Evolutionary conservation across 2,113 vertebrate species (phyloP).

Genomic region (Hirundichthys speculiger): DNA sequence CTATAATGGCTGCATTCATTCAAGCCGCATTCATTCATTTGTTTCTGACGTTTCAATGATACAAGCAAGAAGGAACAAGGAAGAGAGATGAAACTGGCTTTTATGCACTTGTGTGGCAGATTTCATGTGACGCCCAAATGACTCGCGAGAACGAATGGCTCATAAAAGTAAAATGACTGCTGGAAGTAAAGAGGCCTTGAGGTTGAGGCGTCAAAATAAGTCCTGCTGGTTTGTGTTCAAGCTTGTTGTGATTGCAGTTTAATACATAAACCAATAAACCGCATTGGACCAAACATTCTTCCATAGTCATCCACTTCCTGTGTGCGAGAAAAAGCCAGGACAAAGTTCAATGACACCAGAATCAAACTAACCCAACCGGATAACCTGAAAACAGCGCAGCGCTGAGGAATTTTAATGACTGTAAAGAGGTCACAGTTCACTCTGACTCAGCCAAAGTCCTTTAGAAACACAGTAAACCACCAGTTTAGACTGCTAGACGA

Average conservation of each 20-base stretch:
- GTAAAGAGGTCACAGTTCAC: background rate
- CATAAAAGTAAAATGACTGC: too few species aligned
- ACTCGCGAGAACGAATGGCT: too few species aligned
- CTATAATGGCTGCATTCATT: background rate
- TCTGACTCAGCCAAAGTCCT: too few species aligned
- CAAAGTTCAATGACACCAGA: background rate
- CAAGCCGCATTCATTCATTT: conserved; percentile 27
- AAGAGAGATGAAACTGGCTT: background rate
- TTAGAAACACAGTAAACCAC: background rate
- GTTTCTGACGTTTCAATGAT: background rate
- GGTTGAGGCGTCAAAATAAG: too few species aligned
- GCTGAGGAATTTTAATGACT: background rate
- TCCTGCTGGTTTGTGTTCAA: too few species aligned
- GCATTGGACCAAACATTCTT: background rate
- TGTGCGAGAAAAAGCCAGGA: background rate
- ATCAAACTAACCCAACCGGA: background rate
- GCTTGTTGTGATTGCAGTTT: too few species aligned
- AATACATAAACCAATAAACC: too few species aligned
- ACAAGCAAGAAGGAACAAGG: background rate
- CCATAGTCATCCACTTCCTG: conserved; percentile 10
- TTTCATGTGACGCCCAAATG: too few species aligned
- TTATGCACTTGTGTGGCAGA: too few species aligned
- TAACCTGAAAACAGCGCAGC: background rate
- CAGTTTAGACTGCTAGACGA: background rate
- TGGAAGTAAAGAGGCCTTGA: too few species aligned